Conservation (phyloP, 2,888 invertebrate genomes). For the Drosophila fulvimacula region DNA sequence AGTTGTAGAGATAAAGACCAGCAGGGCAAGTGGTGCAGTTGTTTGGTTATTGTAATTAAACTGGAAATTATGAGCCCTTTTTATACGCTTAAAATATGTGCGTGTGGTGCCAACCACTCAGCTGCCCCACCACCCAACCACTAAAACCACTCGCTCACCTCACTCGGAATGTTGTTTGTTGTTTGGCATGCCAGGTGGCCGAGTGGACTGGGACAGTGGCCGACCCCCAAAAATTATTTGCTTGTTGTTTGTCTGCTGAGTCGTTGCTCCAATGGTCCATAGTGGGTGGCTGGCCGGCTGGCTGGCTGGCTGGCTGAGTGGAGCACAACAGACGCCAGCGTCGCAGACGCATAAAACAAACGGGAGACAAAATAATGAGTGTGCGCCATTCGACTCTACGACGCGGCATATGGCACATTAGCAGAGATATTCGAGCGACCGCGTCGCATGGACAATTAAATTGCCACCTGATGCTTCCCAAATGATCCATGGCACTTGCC, state of each 20-base stretch:
- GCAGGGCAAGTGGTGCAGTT: constrained; percentile 5
- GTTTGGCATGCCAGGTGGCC: constrained; percentile 9
- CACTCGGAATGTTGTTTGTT: constrained; percentile 29
- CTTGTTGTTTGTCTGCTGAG: constrained; percentile 40
- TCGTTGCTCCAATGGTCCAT: constrained; percentile 12
- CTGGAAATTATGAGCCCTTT: constrained; percentile 63
- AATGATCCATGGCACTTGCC: constrained; percentile 23
- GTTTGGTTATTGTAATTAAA: constrained; percentile 70
- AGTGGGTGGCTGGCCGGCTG: constrained; percentile 2
- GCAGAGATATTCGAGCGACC: constrained; percentile 37
- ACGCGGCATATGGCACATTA: constrained; percentile 61
- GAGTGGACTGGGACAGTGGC: not conserved
- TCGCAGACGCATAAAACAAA: constrained; percentile 63
- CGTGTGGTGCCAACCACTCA: constrained; percentile 12
- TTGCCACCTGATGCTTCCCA: constrained; percentile 51
- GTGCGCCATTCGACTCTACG: constrained; percentile 55
- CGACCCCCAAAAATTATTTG: constrained; percentile 40
- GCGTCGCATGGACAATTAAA: constrained; percentile 42
- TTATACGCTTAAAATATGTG: constrained; percentile 53
- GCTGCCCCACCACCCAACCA: not conserved
- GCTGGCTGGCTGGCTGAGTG: constrained; percentile 12
- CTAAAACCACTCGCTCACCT: constrained; percentile 18
- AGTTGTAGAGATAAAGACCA: not conserved
- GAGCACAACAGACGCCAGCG: constrained; percentile 38
- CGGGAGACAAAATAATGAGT: constrained; percentile 68